Evolutionary conservation across 2,888 invertebrate genomes (phyloP).

Genomic region (Mellilla xanthometata): DNA sequence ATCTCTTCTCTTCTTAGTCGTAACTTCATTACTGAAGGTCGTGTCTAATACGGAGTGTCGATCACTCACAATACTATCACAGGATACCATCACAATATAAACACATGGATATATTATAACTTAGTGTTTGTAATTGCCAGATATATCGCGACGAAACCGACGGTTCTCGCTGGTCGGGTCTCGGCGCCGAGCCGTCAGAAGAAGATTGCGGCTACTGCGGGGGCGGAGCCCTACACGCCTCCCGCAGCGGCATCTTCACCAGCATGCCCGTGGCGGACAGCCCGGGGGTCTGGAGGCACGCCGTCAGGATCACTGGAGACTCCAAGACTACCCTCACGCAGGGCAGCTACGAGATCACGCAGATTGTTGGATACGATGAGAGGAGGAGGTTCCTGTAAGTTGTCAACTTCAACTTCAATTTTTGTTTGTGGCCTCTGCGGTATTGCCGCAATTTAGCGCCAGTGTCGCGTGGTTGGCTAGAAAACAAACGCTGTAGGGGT

Average conservation of each 20-base stretch:
- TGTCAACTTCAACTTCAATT: too few relatives aligned
- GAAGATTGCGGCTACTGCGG: conserved; percentile 76
- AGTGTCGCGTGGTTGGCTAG: too few relatives aligned
- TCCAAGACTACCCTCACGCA: conserved; percentile 83
- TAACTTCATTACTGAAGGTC: too few relatives aligned
- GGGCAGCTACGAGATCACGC: conserved; percentile 88
- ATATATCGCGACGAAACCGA: conserved; percentile 70
- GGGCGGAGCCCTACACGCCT: conserved; percentile 63
- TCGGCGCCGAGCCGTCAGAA: conserved; percentile 67
- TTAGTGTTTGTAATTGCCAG: conserved; percentile 33
- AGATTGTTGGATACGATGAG: conserved; percentile 90
- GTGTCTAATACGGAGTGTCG: too few relatives aligned
- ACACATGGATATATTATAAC: too few relatives aligned
- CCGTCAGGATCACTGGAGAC: conserved; percentile 52
- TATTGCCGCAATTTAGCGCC: too few relatives aligned
- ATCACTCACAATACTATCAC: too few relatives aligned
- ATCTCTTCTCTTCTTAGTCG: too few relatives aligned
- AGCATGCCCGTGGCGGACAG: conserved; percentile 78
- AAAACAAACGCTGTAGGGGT: too few relatives aligned
- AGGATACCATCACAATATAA: too few relatives aligned
- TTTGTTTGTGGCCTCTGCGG: too few relatives aligned
- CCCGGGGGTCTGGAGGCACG: conserved; percentile 66
- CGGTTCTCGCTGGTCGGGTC: conserved; percentile 72
- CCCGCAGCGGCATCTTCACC: conserved; percentile 65
- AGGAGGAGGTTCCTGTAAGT: conserved; percentile 86